Conservation (phyloP, 2,113 vertebrate species). For the Gadus chalcogrammus region DNA sequence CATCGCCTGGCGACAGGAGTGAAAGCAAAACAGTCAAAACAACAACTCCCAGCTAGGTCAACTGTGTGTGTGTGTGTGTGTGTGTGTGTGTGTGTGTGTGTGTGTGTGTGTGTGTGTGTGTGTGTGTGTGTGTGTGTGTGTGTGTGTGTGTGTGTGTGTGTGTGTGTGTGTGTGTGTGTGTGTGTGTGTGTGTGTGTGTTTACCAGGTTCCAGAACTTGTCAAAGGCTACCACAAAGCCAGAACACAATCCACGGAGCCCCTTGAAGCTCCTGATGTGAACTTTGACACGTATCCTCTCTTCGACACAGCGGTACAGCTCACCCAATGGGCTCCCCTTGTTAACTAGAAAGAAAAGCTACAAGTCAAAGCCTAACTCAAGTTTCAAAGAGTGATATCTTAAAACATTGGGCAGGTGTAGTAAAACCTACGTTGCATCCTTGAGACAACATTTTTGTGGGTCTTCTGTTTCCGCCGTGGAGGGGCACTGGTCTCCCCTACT, state of each 20-base stretch:
- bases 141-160: background rate
- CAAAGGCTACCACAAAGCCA: conserved; percentile 93
- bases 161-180: background rate
- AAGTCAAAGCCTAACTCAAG: background rate
- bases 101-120: background rate
- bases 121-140: background rate
- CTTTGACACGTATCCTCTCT: conserved; percentile 85
- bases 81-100: background rate
- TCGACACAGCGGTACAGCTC: conserved; percentile 89
- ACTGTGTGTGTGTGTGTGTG: background rate
- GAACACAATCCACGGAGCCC: conserved; percentile 93
- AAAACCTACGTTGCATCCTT: conserved; percentile 84
- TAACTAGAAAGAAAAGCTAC: conserved; percentile 69
- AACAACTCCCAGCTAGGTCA: background rate
- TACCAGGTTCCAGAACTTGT: conserved; percentile 99
- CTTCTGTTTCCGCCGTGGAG: conserved; percentile 46
- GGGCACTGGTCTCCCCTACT: conserved; percentile 56
- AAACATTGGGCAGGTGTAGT: background rate
- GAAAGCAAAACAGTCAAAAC: no score
- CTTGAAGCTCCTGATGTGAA: conserved; percentile 96
- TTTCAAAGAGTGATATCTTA: no score
- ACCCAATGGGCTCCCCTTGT: conserved; percentile 88
- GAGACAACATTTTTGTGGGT: conserved; percentile 87
- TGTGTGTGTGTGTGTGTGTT: background rate
- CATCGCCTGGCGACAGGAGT: conserved; percentile 77